A percentile compares a stretch with the other conserved stretches of the same genome.
Conservation (phyloP, 2,888 invertebrate species). For the Agrochola circellaris region DNA sequence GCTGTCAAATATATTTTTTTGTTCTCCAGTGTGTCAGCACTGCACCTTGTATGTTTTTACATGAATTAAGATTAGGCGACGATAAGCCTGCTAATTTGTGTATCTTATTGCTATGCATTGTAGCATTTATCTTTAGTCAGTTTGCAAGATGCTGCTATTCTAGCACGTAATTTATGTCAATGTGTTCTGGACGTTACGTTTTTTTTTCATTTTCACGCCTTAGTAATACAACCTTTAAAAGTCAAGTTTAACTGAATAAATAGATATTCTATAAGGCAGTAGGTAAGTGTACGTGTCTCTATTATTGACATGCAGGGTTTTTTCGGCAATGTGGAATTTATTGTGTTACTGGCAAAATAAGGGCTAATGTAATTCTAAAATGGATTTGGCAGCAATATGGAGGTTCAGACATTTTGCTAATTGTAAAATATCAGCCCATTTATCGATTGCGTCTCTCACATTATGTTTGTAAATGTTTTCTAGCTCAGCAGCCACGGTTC, state of each 20-base stretch:
- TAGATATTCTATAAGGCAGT: constrained; percentile 8
- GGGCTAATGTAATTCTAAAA: background rate
- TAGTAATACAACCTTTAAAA: constrained; percentile 39
- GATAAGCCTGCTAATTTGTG: constrained; percentile 62
- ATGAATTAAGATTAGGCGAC: constrained; percentile 70
- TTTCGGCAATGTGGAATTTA: background rate
- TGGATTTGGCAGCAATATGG: too few species aligned
- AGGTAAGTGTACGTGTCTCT: background rate
- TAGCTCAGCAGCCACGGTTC: background rate
- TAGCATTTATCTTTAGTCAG: constrained; percentile 52
- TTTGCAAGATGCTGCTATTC: constrained; percentile 46
- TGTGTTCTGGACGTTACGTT: constrained; percentile 24
- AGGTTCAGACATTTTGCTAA: background rate
- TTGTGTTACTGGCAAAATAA: background rate
- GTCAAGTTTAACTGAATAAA: constrained; percentile 39
- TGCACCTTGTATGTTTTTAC: constrained; percentile 63
- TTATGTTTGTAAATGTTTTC: background rate
- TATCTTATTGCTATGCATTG: constrained; percentile 56
- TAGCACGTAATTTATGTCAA: constrained; percentile 52
- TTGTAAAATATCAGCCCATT: background rate
- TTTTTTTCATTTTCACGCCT: constrained; percentile 33
- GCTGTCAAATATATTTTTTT: constrained; percentile 64
- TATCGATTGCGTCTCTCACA: background rate
- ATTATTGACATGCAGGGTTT: background rate
- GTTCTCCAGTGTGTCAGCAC: constrained; percentile 61